phyloP scores from a whole-genome alignment of 1,140 invertebrate species.

The Plectrocnemia conspersa region DNA sequence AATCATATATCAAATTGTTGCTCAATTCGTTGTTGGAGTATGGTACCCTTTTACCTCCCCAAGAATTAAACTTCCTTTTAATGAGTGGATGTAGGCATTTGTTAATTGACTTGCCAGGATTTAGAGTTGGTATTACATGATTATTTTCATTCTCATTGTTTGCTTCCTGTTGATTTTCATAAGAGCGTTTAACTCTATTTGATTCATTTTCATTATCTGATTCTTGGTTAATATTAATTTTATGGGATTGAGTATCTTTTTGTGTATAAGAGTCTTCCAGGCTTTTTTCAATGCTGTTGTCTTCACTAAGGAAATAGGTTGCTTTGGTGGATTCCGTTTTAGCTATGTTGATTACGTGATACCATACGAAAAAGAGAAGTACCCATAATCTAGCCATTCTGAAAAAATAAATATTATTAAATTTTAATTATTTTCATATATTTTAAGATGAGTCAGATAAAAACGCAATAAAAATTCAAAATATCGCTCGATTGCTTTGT shows the following conservation, averaged over 20 bases:
- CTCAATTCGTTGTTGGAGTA: background rate
- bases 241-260: too few species aligned
- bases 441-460: too few species aligned
- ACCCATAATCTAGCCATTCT: conserved; percentile 30
- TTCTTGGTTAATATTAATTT: too few species aligned
- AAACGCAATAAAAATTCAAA: too few species aligned
- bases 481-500: too few species aligned
- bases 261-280: too few species aligned
- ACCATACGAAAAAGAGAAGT: conserved; percentile 26
- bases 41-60: conserved; percentile 11
- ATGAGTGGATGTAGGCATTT: background rate
- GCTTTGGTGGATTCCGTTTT: conserved; percentile 6
- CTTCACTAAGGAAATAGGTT: background rate
- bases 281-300: background rate
- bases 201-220: too few species aligned
- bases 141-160: background rate
- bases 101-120: background rate
- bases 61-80: conserved; percentile 5
- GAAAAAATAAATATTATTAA: conserved; percentile 16
- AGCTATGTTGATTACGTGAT: conserved; percentile 13
- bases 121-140: background rate
- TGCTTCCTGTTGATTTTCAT: background rate
- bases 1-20: background rate
- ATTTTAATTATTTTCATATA: too few species aligned
- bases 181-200: too few species aligned